Base-by-base conservation (phyloP, 1,140 invertebrate genomes). In the Ylistrum balloti region DNA sequence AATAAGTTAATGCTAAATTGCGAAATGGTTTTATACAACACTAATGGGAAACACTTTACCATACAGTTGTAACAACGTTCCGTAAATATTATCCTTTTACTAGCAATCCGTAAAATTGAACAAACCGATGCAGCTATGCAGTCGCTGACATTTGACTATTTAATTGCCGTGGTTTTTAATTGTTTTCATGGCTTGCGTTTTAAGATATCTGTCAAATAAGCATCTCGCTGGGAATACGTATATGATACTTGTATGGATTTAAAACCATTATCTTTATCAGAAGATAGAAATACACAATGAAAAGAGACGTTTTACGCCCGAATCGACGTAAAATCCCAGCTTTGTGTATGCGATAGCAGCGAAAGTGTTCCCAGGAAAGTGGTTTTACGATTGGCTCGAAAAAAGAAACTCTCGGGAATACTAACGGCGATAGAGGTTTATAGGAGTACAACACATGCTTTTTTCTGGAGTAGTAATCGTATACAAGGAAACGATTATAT, bases 231-330 rank as follows among this genome's bases (percentile, higher is more conserved):
- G 56, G 56, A 74, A 74, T 74, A 74, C 56, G 28, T 74, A 74
- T 74, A 74, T 74, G 56, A 74, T 28, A 28, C 56, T 28, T n/a
- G 56, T 74, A 74, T 74, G 56, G 56, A 74, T 74, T 74, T 74
- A 28, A 28, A 28, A 28, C 56, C 22, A 74, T 74, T 74, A 74
- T 74, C 56, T n/a, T 74, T 74, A n/a, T 74, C 22, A 28, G 22
- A 17, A n/a, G 56, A 74, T 74, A 74, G 56, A 74, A 28, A 74
- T 74, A 74, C 56, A 74, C 56, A 74, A 74, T 74, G n/a, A 28
- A 74, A 74, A 74, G 56, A 74, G 56, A 74, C 56, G 22, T 28
- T 74, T 74, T 74, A 74, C 56, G 56, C 56, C 56, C n/a, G 56
- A 74, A 74, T 28, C 22, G 56, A 74, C 56, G 56, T 74, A 74